Evolutionary conservation across 2,888 invertebrate genomes (phyloP).

Genomic region (Watsonalla binaria): DNA sequence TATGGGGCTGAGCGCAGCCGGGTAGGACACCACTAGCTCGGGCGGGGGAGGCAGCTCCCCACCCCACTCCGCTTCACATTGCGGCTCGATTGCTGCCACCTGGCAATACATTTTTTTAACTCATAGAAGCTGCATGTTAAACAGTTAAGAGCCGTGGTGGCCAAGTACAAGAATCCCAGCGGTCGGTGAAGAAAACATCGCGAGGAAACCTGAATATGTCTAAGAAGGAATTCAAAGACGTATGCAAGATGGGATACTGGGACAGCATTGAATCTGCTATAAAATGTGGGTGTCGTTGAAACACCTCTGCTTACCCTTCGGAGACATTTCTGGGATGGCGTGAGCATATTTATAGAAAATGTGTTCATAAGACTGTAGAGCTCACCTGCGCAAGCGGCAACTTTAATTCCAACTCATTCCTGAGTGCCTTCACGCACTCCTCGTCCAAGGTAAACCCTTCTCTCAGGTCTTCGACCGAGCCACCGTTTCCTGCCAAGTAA

Average conservation of each 20-base stretch:
- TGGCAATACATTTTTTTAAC: slow-evolving; percentile 11
- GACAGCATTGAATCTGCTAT: too few relatives aligned
- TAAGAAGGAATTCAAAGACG: too few relatives aligned
- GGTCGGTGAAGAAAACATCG: too few relatives aligned
- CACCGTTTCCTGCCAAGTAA: slow-evolving; percentile 70
- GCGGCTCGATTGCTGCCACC: slow-evolving; percentile 52
- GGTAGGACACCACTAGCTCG: slow-evolving; percentile 59
- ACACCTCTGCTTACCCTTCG: too few relatives aligned
- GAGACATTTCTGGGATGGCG: background rate
- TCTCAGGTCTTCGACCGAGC: slow-evolving; percentile 70
- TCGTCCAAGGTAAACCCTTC: slow-evolving; percentile 82
- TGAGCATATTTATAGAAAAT: background rate
- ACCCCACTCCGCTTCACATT: slow-evolving; percentile 29
- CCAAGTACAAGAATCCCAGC: too few relatives aligned
- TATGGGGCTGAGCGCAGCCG: slow-evolving; percentile 66
- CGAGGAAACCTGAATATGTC: too few relatives aligned
- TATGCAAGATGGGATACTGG: too few relatives aligned
- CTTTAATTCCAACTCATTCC: slow-evolving; percentile 84
- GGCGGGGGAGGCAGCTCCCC: slow-evolving; percentile 48
- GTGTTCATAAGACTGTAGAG: background rate
- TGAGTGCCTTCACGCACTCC: slow-evolving; percentile 83
- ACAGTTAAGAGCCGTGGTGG: background rate
- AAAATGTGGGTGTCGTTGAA: too few relatives aligned
- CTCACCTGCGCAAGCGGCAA: slow-evolving; percentile 83
- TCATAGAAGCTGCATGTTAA: background rate